Evolutionary conservation across 2,113 vertebrate species (phyloP), one percentile per base, ranked within the genome.

Genomic region (Azemiops feae): DNA sequence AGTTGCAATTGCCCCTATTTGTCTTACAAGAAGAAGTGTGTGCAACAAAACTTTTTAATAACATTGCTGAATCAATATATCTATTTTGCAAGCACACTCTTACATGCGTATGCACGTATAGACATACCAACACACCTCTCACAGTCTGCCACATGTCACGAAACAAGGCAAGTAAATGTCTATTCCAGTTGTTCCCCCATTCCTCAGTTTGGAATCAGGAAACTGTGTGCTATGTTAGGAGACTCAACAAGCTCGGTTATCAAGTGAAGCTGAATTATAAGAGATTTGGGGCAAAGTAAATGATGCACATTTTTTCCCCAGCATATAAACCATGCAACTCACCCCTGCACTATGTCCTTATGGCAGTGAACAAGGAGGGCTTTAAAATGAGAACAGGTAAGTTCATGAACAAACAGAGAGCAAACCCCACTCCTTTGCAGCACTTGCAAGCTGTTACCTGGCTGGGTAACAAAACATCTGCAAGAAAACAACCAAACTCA

Each of bases 271-370:
- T 34, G 14, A 74, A 74, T 39, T 74, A 20, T 39, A 2, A 74
- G n/a, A 74, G 69, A 34, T 39, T 39, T 74, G n/a, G 69, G 69
- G 69, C 16, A 74, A 74, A 74, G n/a, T 74, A 20, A 74, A 74
- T 20, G n/a, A 74, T 74, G 6, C n/a, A 39, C 2, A 18, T 18
- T 8, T 0, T 1, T 1, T 1, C 64, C n/a, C n/a, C n/a, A 39
- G n/a, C n/a, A 20, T 34, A 39, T 16, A 18, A 16, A 34, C 5
- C 5, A 18, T 74, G 69, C n/a, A 74, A 39, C 6, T 74, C 16
- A 39, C 16, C 69, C 7, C n/a, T 74, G 69, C 69, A 34, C 16
- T 74, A 74, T 0, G 2, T 74, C 30, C n/a, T 74, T 34, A 74
- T 34, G 6, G n/a, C n/a, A 18, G 5, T 5, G 16, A 39, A 39